phyloP scores from a whole-genome alignment of 1,140 invertebrate genomes.

The Microplitis demolitor region DNA sequence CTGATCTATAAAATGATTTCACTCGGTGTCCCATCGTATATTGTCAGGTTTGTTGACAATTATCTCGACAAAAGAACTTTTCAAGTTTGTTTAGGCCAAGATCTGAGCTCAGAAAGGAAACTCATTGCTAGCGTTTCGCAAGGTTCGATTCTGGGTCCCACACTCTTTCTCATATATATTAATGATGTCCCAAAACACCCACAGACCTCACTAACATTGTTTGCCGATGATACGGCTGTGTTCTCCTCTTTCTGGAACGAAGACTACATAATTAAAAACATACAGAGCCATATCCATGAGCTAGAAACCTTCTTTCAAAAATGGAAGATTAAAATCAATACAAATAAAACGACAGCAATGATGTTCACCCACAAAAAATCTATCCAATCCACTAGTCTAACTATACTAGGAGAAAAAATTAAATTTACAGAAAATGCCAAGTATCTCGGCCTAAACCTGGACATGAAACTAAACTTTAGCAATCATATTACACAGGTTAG shows the following conservation, averaged over 20 bases:
- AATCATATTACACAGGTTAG: constrained; percentile 2
- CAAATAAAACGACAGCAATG: constrained; percentile 33
- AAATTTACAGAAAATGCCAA: not conserved
- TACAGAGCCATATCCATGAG: constrained; percentile 22
- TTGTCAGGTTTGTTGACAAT: constrained; percentile 33
- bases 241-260: constrained; percentile 27
- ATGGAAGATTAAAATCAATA: constrained; percentile 39
- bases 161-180: constrained; percentile 36
- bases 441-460: constrained; percentile 7
- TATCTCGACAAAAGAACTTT: constrained; percentile 32
- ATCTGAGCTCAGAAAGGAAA: constrained; percentile 19
- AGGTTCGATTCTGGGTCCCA: constrained; percentile 39
- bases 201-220: constrained; percentile 29
- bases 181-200: constrained; percentile 35
- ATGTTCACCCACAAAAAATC: constrained; percentile 28
- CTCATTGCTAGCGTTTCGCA: constrained; percentile 39
- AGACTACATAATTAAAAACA: constrained; percentile 15
- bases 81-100: constrained; percentile 24
- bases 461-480: not conserved
- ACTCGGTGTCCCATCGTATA: constrained; percentile 12
- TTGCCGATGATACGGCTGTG: constrained; percentile 42
- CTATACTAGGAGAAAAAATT: constrained; percentile 2
- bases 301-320: constrained; percentile 26
- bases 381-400: too few species aligned
- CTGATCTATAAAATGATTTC: constrained; percentile 33